Conservation (phyloP, 2,888 invertebrate species). For the Cyrtodaria siliqua region DNA sequence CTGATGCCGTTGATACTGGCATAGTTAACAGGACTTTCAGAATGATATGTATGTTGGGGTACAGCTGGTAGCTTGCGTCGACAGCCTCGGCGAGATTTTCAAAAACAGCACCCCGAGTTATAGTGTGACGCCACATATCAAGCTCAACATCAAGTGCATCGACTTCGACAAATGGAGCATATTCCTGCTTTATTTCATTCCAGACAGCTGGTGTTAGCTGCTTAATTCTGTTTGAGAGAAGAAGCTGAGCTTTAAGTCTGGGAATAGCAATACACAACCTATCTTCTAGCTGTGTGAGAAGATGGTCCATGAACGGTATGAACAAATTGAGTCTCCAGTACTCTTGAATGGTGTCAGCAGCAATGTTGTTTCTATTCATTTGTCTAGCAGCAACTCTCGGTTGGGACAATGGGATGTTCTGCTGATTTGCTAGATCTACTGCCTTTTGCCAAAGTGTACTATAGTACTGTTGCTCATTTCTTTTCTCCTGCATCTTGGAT, state of each 20-base stretch:
- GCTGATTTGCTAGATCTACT: conserved; percentile 4
- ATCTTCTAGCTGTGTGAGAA: conserved; percentile 16
- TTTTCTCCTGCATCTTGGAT: conserved; percentile 13
- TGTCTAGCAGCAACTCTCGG: conserved; percentile 25
- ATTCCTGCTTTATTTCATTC: not conserved
- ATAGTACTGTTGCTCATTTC: conserved; percentile 1
- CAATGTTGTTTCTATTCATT: conserved; percentile 14
- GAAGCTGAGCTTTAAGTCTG: not conserved
- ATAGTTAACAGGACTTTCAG: conserved; percentile 16
- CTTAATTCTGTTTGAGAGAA: no score
- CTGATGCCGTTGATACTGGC: conserved; percentile 17
- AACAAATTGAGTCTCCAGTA: conserved; percentile 31
- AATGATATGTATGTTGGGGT: not conserved
- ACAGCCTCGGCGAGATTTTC: conserved; percentile 4
- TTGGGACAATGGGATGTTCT: not conserved
- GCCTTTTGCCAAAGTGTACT: not conserved
- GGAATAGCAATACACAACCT: conserved; percentile 2
- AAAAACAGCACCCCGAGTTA: not conserved
- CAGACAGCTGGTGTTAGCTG: no score
- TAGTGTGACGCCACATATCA: conserved; percentile 1
- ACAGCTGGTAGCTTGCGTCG: not conserved
- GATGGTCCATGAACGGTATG: conserved; percentile 27
- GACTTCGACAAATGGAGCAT: conserved; percentile 9
- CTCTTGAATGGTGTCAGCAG: conserved; percentile 14
- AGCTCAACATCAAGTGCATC: conserved; percentile 2